Evolutionary conservation across 2,888 invertebrate genomes (phyloP), one percentile per base, ranked within the genome.

Genomic region (Amorpha juglandis): DNA sequence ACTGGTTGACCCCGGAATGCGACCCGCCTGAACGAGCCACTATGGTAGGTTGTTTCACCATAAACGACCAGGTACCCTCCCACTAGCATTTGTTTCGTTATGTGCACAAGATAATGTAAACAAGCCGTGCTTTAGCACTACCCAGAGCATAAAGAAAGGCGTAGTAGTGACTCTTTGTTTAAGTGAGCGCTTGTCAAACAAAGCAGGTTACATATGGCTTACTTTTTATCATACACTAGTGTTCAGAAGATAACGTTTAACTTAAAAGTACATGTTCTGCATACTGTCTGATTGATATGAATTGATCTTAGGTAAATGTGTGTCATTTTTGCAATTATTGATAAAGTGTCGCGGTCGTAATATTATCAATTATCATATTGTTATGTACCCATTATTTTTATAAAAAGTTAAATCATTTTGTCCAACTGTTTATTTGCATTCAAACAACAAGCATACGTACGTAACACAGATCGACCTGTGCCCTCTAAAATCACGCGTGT

Each of bases 131-230:
- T 58, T 58, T 58, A 42, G 16, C 16, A 58, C 38, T 58, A 6
- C 58, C 11, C 1, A 55, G 38, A 16, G 42, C 38, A 58, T 38
- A 38, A 58, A 58, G 58, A 38, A 58, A 38, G 42, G 58, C 38
- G 11, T 9, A 58, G 38, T 58, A 58, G 38, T 58, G 58, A 58
- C 19, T 19, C 19, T 58, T 42, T 42, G 58, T 42, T 19, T 42
- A 11, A 42, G 38, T 58, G 16, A 42, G 21, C 58, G 19, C 12
- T 58, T 19, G 6, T 11, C 12, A 38, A 58, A 58, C 58, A 58
- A 42, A 19, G 11, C 19, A 58, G 58, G 58, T 58, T 38, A 58
- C 58, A 42, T 1, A 19, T 12, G 42, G 19, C 19, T 58, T 58
- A 58, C n/a, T 42, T 42, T 19, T 42, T 42, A 42, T 58, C 38